Base-by-base conservation (phyloP, 2,113 vertebrate species). In the Mesitornis unicolor region DNA sequence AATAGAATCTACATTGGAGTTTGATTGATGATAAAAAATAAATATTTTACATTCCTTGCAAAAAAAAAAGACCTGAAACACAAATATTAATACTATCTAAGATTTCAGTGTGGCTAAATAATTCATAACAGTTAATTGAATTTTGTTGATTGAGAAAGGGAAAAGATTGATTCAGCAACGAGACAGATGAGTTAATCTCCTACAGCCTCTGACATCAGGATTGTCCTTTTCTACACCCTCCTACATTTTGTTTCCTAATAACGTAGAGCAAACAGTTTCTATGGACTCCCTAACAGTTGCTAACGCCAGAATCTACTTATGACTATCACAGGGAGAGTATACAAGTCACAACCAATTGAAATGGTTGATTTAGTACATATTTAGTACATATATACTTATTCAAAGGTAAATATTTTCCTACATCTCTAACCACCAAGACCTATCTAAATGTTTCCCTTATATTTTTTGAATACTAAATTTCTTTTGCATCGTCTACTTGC, bases 81-180 rank as follows among this genome's bases (percentile, higher is more conserved):
- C 85, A 93, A 95, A 96, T 87, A 95, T 91, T 94, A 94, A 93
- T 90, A 48, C 28, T 83, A 73, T 61, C 45, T 42, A 88, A 88
- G 71, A 35, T 50, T 83, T 90, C 45, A 31, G 13, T 33, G 59
- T 57, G 48, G 63, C 36, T 96, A 93, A 96, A 95, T 93, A 93
- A 94, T 95, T 96, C 59, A 85, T 88, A 77, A 20, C 69, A 94
- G 82, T 83, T 96, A 96, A 96, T 86, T 96, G 90, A 94, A 96
- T 84, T 95, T 93, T 85, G 70, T 95, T 96, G 87, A 53, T 76
- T 71, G 73, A 64, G 48, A 65, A 76, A 70, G 48, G 54, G 33
- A 16, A 65, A 26, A 68, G 57, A 91, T 70, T 89, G 84, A 96
- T 75, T 68, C 42, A 43, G 67, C 83, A 56, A 14, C 43, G 59